These are phyloP conservation scores for Meteorus cinctellus DNA, from an alignment of 2,888 invertebrate species.

Conservation along the genomic window DNA sequence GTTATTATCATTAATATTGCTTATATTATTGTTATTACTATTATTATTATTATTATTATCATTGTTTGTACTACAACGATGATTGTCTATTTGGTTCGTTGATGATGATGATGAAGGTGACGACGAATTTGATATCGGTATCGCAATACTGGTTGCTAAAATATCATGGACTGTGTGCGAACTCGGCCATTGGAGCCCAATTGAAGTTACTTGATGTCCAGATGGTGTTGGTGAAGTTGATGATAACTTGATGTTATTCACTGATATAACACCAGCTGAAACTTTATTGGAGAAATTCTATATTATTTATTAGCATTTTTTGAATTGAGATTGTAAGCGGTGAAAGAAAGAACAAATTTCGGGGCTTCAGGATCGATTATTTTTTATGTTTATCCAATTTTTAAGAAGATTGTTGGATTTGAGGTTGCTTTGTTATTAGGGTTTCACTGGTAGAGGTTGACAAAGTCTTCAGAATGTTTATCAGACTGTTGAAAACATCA, in stretches of 20 bases:
- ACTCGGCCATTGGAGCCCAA: constrained; percentile 68
- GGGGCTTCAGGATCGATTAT: too few species aligned
- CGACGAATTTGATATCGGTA: constrained; percentile 48
- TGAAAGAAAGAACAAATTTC: neutral
- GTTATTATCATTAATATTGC: constrained; percentile 46
- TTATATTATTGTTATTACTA: constrained; percentile 42
- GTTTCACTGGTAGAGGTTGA: too few species aligned
- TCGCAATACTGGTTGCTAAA: constrained; percentile 61
- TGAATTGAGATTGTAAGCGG: neutral
- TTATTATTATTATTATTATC: constrained; percentile 44
- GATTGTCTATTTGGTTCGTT: constrained; percentile 47
- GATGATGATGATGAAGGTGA: constrained; percentile 47
- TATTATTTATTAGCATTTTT: neutral
- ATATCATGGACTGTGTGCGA: constrained; percentile 71
- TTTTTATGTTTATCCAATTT: too few species aligned
- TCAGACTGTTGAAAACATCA: too few species aligned
- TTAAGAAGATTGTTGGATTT: too few species aligned
- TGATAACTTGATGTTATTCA: constrained; percentile 64
- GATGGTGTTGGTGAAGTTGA: constrained; percentile 72
- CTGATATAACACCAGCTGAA: constrained; percentile 66
- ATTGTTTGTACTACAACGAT: constrained; percentile 42
- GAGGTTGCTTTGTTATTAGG: too few species aligned
- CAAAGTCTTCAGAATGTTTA: too few species aligned
- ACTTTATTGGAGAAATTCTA: constrained; percentile 46
- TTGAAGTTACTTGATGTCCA: constrained; percentile 74